phyloP scores from a whole-genome alignment of 2,113 vertebrate species.

The Hiodon tergisus region DNA sequence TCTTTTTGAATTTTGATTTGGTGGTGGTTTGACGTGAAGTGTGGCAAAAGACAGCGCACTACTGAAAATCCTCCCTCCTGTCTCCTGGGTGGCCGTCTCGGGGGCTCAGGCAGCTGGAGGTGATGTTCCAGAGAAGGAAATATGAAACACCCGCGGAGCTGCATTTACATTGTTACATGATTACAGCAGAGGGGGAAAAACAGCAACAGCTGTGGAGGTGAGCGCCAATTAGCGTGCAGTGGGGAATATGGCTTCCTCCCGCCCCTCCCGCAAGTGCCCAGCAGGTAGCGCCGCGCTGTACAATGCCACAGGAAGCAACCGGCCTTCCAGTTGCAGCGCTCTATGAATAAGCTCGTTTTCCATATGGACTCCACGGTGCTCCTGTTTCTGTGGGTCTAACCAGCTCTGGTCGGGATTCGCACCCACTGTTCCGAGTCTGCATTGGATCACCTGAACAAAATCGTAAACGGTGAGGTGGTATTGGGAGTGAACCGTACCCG shows the following conservation, averaged over 20 bases:
- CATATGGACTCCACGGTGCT: too few relatives aligned
- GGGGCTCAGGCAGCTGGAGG: conserved; percentile 56
- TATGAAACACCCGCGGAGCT: conserved; percentile 43
- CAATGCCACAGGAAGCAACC: too few relatives aligned
- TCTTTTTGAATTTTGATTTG: conserved; percentile 8
- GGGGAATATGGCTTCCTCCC: conserved; percentile 20
- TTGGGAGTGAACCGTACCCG: too few relatives aligned
- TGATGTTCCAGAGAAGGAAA: conserved; percentile 53
- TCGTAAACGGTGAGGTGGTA: too few relatives aligned
- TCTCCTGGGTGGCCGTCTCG: conserved; percentile 58
- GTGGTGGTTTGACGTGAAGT: conserved; percentile 6
- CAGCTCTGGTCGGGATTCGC: too few relatives aligned
- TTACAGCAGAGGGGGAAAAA: conserved; percentile 53
- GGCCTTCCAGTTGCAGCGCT: too few relatives aligned
- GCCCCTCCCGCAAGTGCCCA: not conserved
- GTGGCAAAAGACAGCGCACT: not conserved
- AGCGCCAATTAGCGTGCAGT: conserved; percentile 47
- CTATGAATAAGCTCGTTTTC: too few relatives aligned
- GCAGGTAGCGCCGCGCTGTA: not conserved
- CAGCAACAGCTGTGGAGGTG: conserved; percentile 52
- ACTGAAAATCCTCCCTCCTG: not conserved
- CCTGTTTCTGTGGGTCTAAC: too few relatives aligned
- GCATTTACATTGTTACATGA: conserved; percentile 59
- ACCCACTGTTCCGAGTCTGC: too few relatives aligned
- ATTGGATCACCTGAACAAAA: too few relatives aligned